Evolutionary conservation across 2,888 invertebrate genomes (phyloP), one percentile per base, ranked within the genome.

Genomic region (Tribolium freemani): DNA sequence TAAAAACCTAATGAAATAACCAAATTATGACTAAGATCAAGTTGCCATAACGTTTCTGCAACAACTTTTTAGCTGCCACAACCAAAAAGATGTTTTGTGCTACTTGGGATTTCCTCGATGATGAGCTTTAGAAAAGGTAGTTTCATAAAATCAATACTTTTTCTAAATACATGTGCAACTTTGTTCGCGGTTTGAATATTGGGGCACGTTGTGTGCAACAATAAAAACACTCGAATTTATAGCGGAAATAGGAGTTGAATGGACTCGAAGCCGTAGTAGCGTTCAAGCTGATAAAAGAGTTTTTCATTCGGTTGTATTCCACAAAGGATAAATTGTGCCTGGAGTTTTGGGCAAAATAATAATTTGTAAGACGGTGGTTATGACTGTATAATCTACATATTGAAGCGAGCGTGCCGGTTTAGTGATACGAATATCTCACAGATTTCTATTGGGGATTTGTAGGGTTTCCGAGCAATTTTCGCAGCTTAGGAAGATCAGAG

Each of bases 391-490:
- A 76, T 77, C 75, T 73, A 71, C 74, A 75, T 73, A 75, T 74
- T 72, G 76, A 69, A 58, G 26, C 56, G 72, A 69, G 75, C 70
- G 76, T 76, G 76, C 72, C 72, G 45, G 68, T 73, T 73, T 69
- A 70, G 72, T 69, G 75, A 74, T 71, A 66, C 74, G 76, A 77
- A 78, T 76, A 78, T 79, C 77, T 78, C 70, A 60, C 77, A 76
- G 78, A 79, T 80, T 78, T 79, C 78, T 77, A 75, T 75, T 77
- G 70, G 78, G 79, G 81, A 81, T 81, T 79, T 77, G 73, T 70
- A 71, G 71, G 80, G 81, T 80, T 80, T 80, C 76, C 76, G 73
- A 69, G 80, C 81, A 82, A 81, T 82, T 81, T 82, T 80, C 80
- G 69, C 79, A 78, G 82, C 80, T 82, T 81, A 80, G 73, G 67